These are phyloP conservation scores for Cyprinodon tularosa DNA, from an alignment of 2,113 vertebrate genomes.

Conservation along the genomic window DNA sequence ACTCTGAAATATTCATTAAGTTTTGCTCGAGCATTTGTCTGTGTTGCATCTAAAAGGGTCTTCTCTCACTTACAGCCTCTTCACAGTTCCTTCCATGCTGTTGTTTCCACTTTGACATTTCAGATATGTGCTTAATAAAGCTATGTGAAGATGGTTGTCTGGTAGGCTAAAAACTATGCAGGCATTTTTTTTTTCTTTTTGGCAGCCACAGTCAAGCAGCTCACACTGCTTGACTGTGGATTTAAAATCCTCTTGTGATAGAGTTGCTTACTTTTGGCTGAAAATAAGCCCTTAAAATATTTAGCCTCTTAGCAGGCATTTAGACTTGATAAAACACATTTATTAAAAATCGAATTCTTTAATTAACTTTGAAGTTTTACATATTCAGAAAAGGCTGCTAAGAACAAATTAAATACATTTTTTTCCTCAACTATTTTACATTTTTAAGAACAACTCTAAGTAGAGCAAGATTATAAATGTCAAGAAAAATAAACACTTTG, in stretches of 20 bases:
- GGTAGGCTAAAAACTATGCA: constrained; percentile 13
- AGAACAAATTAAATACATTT: neutral
- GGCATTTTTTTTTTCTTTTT: constrained; percentile 33
- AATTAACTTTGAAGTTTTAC: neutral
- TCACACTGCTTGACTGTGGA: constrained; percentile 39
- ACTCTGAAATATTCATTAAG: constrained; percentile 62
- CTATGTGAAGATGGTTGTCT: constrained; percentile 29
- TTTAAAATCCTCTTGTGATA: constrained; percentile 1
- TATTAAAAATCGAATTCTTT: neutral
- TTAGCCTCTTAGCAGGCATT: neutral
- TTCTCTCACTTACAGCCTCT: constrained; percentile 39
- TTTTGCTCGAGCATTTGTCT: constrained; percentile 56
- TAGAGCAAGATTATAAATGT: neutral
- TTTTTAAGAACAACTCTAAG: neutral
- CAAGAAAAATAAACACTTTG: neutral
- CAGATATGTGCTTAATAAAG: constrained; percentile 21
- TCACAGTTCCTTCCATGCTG: constrained; percentile 20
- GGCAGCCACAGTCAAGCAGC: too few species aligned
- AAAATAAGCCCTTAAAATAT: constrained; percentile 13
- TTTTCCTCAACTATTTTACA: too few species aligned
- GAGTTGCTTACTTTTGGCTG: constrained; percentile 21
- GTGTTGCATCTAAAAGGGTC: constrained; percentile 52
- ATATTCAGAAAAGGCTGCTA: neutral
- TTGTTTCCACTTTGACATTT: constrained; percentile 40
- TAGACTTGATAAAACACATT: constrained; percentile 6